Percentiles rank a stretch among this genome's conserved stretches.
These are phyloP conservation scores for Heterotilapia buettikoferi DNA, from an alignment of 2,113 vertebrate species.

Conservation along the genomic window DNA sequence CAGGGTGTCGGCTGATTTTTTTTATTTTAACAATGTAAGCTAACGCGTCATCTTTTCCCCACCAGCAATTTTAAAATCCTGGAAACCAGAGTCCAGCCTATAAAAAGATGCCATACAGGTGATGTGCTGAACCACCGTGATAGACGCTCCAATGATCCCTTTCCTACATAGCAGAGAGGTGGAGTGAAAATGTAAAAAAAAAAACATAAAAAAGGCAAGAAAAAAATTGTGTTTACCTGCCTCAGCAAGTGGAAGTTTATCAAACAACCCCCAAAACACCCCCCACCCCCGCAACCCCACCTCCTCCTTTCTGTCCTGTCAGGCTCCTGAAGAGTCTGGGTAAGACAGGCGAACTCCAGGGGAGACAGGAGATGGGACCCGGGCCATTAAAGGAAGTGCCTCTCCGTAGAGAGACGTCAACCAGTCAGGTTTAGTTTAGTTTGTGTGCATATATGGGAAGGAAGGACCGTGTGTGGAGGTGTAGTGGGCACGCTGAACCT, in stretches of 20 bases:
- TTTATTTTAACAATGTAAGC: background rate
- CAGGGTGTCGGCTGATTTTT: fast-evolving
- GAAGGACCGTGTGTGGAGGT: background rate
- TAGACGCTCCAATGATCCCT: slow-evolving; percentile 13
- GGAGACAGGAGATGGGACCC: slow-evolving; percentile 52
- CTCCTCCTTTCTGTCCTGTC: slow-evolving; percentile 12
- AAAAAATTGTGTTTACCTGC: slow-evolving; percentile 37
- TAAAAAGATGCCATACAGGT: background rate
- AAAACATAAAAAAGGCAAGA: background rate
- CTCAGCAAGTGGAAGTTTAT: slow-evolving; percentile 24
- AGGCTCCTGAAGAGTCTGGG: slow-evolving; percentile 37
- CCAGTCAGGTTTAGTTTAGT: slow-evolving; percentile 52
- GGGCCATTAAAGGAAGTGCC: slow-evolving; percentile 57
- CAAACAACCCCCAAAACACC: background rate
- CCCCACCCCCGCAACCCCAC: background rate
- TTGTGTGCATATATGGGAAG: background rate
- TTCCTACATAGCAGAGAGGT: background rate
- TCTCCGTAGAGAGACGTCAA: slow-evolving; percentile 45
- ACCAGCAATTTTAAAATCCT: background rate
- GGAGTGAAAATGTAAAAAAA: background rate
- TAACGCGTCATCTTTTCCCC: background rate
- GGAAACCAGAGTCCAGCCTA: background rate
- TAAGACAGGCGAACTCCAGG: slow-evolving; percentile 50
- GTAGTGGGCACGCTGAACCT: slow-evolving; percentile 17
- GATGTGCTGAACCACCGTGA: background rate